These are phyloP conservation scores for Erebia palarica DNA, from an alignment of 2,888 invertebrate species.

Conservation along the genomic window DNA sequence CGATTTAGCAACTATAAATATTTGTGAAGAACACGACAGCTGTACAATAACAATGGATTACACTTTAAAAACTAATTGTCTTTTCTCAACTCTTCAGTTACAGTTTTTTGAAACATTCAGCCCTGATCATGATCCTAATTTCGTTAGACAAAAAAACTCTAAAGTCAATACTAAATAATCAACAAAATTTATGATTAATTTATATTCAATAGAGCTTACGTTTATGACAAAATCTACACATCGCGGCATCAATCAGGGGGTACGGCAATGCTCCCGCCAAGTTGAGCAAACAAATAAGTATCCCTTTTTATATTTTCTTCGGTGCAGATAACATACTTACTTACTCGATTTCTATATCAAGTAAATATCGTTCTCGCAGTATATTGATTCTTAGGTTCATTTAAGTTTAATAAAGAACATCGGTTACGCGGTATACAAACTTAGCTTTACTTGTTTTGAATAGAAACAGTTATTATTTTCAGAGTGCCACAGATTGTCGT, in stretches of 20 bases:
- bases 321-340: not conserved
- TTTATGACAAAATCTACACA: too few relatives aligned
- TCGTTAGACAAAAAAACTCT: too few relatives aligned
- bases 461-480: not conserved
- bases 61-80: not conserved
- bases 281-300: too few relatives aligned
- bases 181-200: too few relatives aligned
- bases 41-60: not conserved
- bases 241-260: too few relatives aligned
- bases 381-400: not conserved
- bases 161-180: too few relatives aligned
- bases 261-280: too few relatives aligned
- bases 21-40: constrained; percentile 24
- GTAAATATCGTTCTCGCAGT: not conserved
- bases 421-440: not conserved
- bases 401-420: constrained; percentile 8
- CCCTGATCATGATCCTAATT: too few relatives aligned
- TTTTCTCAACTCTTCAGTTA: too few relatives aligned
- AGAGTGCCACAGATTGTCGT: constrained; percentile 20
- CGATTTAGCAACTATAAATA: constrained; percentile 33
- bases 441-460: not conserved
- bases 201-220: too few relatives aligned
- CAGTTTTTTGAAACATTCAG: too few relatives aligned
- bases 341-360: not conserved
- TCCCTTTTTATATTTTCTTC: too few relatives aligned